phyloP scores from a whole-genome alignment of 1,140 invertebrate genomes.

The Meloidogyne exigua region DNA sequence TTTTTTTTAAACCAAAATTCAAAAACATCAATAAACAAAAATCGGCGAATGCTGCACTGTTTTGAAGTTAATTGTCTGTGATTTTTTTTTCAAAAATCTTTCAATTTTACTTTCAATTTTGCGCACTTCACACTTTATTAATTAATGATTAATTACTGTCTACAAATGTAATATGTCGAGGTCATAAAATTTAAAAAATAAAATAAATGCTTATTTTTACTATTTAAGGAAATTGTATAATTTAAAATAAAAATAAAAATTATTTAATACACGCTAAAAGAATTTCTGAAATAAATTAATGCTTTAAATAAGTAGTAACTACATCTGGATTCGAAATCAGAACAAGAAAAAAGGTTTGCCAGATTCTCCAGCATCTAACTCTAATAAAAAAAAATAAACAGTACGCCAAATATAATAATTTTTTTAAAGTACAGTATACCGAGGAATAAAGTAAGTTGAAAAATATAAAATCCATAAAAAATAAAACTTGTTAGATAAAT shows the following conservation, averaged over 20 bases:
- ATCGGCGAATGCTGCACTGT: background rate
- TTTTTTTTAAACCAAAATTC: background rate
- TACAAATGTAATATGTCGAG: background rate
- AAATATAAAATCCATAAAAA: too few relatives aligned
- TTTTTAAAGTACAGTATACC: too few relatives aligned
- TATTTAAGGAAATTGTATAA: background rate
- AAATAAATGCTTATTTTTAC: background rate
- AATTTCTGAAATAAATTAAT: too few relatives aligned
- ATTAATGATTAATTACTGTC: background rate
- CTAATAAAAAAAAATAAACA: too few relatives aligned
- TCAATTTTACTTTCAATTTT: slow-evolving; percentile 1
- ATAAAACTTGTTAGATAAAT: too few relatives aligned
- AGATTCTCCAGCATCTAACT: too few relatives aligned
- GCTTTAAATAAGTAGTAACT: too few relatives aligned
- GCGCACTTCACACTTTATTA: slow-evolving; percentile 1
- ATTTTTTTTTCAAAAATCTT: background rate
- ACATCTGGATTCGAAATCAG: too few relatives aligned
- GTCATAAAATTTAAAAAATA: background rate
- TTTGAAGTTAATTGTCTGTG: background rate
- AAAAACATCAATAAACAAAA: background rate
- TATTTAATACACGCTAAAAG: too few relatives aligned
- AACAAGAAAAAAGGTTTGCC: too few relatives aligned
- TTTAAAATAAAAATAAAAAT: background rate
- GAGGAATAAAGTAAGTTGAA: too few relatives aligned
- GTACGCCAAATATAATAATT: too few relatives aligned